Conservation (phyloP, 2,797 vertebrate genomes). For the Myotis pilosus region DNA sequence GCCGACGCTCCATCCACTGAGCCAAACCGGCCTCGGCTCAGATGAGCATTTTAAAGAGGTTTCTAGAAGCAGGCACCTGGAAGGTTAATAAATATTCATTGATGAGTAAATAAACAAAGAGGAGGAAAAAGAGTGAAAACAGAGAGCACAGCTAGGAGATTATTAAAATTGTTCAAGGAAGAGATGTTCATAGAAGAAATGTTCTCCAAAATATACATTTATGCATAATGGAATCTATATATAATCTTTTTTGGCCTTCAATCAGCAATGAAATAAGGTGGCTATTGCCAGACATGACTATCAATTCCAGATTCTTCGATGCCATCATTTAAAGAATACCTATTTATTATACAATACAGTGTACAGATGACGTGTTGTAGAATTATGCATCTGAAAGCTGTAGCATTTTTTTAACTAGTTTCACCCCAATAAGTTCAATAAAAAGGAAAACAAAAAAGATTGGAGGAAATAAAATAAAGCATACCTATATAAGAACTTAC, state of each 20-base stretch:
- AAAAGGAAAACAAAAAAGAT: background rate
- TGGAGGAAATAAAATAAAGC: background rate
- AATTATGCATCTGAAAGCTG: background rate
- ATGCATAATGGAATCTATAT: background rate
- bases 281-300: background rate
- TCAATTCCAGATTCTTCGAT: background rate
- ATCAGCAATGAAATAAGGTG: background rate
- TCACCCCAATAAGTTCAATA: background rate
- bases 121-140: background rate
- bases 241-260: background rate
- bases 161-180: slow-evolving; percentile 43
- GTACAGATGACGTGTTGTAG: background rate
- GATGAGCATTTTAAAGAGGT: background rate
- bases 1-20: too few species aligned
- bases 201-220: background rate
- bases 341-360: background rate
- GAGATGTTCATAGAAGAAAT: background rate
- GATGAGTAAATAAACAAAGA: slow-evolving; percentile 28
- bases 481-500: background rate
- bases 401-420: background rate
- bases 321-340: background rate
- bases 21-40: too few species aligned
- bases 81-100: slow-evolving; percentile 44
- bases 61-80: background rate
- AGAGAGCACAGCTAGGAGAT: background rate